Evolutionary conservation across 2,888 invertebrate species (phyloP), one percentile per base, ranked within the genome.

Genomic region (Rhyacophila evoluta): DNA sequence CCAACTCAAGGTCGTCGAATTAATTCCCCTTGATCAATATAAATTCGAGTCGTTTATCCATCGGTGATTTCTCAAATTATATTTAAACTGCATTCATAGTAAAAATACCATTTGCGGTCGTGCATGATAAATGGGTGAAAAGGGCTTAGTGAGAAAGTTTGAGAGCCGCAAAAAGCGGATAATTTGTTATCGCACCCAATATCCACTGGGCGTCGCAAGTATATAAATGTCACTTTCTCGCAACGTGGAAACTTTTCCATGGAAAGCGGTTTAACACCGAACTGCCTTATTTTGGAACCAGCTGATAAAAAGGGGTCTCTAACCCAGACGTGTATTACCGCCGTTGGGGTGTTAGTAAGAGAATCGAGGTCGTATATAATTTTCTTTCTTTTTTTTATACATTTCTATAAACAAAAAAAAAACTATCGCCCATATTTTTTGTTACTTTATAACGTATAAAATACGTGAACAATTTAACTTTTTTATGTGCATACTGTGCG

Each of bases 71-170:
- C 29, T 33, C 29, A 2, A 33, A 6, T 6, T 55, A 6, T 6
- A 19, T 55, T 25, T 8, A 55, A 55, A 19, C 8, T 55, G 55
- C 55, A 55, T 55, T 25, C 0, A n/a, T 8, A 4, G 29, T 2
- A 33, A 5, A 8, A 8, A 55, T 19, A 55, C 15, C 38, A 25
- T 72, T n/a, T 27, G 15, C 38, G 38, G 37, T n/a, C 25, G 37
- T 11, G 25, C 72, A 73, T 39, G 41, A 73, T 73, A 29, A 73
- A 73, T 73, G 8, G 41, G 12, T 29, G 12, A 19, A 38, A 73
- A 73, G 73, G 28, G 41, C 39, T 73, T 73, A 41, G 39, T 28
- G 73, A 2, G 5, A 39, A 73, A 73, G 73, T 73, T 73, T 39
- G 4, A 19, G 12, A 6, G 19, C 12, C 28, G 41, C 41, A 41